Base-by-base conservation (phyloP, 2,888 invertebrate genomes). In the Philonicus albiceps region DNA sequence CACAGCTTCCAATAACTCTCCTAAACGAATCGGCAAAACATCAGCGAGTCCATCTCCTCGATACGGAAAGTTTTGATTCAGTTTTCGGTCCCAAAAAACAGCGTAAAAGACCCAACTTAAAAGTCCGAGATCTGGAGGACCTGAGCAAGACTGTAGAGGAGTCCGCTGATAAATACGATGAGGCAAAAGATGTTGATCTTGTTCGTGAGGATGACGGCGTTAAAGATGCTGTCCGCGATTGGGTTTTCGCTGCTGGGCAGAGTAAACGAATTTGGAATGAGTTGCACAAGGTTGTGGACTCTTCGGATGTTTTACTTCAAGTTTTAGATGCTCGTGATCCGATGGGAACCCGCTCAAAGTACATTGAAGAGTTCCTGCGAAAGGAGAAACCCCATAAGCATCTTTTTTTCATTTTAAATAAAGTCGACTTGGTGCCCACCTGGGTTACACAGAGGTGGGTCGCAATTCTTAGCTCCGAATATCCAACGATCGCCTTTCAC, bases 361-460 rank as follows among this genome's bases (percentile, higher is more conserved):
- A 97, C 91, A 96, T 99, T 86, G 96, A 99, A 91, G 97, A 97
- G 89, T 99, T 97, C 92, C 92, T 99, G 73, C 96, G 95, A 90
- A 97, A 96, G 86, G 99, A 99, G 91, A 99, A 99, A 91, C 95
- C 97, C 0, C 98, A 99, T 92, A 99, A 99, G 91, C 99, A 99
- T 93, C 93, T 99, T 7, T 96, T 99, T 90, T 98, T 99, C 91
- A 96, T 99, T 86, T 93, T 99, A 86, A 99, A 99, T 92, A 99
- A 99, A 93, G 97, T 97, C 2, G 97, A 97, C 93, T 93, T 99
- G 88, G 97, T 99, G 2, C 99, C 99, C 0, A 97, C 97, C 31
- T 99, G 99, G 99, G 98, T 98, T 0, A 99, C 99, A 88, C 98
- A 99, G 92, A 94, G 98, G 88, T 99, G 99, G 99, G 97, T 99